Percentiles rank a stretch among this genome's conserved stretches.
Conservation (phyloP, 2,888 invertebrate genomes). For the Torymus auratus region DNA sequence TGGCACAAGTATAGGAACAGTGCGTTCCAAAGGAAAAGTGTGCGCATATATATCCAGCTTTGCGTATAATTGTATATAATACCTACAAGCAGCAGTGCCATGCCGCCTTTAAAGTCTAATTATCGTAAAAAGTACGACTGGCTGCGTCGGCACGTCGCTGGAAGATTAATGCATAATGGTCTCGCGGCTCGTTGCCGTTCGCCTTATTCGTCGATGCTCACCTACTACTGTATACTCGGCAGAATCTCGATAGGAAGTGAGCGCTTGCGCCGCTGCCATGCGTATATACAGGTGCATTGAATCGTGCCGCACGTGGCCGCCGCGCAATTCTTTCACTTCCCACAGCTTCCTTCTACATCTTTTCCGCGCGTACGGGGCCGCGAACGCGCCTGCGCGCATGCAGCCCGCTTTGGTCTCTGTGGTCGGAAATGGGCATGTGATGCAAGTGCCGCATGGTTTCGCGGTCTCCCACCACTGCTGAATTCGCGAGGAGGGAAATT, state of each 20-base stretch:
- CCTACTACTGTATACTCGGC: background rate
- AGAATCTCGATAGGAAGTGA: conserved; percentile 11
- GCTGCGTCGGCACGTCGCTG: background rate
- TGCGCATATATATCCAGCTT: no score
- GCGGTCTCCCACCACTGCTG: no score
- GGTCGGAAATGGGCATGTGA: no score
- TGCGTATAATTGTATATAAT: background rate
- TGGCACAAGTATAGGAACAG: no score
- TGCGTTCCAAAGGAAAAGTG: no score
- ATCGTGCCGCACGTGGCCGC: background rate
- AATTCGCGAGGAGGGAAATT: no score
- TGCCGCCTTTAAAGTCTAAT: conserved; percentile 12
- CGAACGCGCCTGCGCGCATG: background rate
- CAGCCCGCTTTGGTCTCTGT: background rate
- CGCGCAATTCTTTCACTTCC: conserved; percentile 16
- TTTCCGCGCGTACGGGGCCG: no score
- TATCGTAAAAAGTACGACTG: conserved; percentile 20
- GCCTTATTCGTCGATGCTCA: no score
- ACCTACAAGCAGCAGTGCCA: background rate
- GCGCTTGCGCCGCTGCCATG: background rate
- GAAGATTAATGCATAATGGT: no score
- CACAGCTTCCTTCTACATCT: conserved; percentile 29
- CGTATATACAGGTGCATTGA: conserved; percentile 20
- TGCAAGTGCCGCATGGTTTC: no score
- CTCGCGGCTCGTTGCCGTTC: no score